Base-by-base conservation (phyloP, 2,113 vertebrate genomes). In the Vanacampus margaritifer region DNA sequence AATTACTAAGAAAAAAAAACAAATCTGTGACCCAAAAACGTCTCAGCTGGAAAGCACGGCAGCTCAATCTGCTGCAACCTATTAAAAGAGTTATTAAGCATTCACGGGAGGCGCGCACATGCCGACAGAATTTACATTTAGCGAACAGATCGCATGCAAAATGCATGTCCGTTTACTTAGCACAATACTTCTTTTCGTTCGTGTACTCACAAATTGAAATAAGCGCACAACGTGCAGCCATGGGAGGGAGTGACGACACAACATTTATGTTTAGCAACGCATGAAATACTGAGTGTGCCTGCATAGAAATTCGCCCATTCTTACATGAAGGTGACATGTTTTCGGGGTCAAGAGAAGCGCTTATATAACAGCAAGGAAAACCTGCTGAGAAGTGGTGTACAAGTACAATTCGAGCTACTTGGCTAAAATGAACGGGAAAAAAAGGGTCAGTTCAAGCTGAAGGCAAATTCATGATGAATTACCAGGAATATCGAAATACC, bases 11-110 rank as follows among this genome's bases (percentile, higher is more conserved):
- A 68, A 75, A 57, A 58, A 60, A 53, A 76, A 17, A 17, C 21
- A 65, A 69, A 65, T 56, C 51, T 63, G 54, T 87, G 86, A 87
- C 86, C 87, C 75, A 76, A 89, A 90, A 88, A 83, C 21, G 84
- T 87, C 84, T 88, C 50, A 41, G 73, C 74, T 64, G 81, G 79
- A 86, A 75, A 84, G 64, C 79, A 80, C 75, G 72, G 69, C 75
- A 69, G 65, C 76, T 84, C 83, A 79, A 75, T 81, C 81, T 82
- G 85, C 76, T 57, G 73, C 72, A 76, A 48, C 76, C 79, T 75
- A 85, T 83, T 85, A 75, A 79, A 80, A 53, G 75, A 67, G 67
- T 65, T 73, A 73, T 78, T 71, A 69, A 75, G 68, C 67, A 68
- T 81, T 71, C 73, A 43, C 35, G 14, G 35, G 43, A 24, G 17